Percentiles rank a stretch among this genome's conserved stretches.
Evolutionary conservation across 1,140 invertebrate genomes (phyloP).

Genomic region (Liolophura sinensis): DNA sequence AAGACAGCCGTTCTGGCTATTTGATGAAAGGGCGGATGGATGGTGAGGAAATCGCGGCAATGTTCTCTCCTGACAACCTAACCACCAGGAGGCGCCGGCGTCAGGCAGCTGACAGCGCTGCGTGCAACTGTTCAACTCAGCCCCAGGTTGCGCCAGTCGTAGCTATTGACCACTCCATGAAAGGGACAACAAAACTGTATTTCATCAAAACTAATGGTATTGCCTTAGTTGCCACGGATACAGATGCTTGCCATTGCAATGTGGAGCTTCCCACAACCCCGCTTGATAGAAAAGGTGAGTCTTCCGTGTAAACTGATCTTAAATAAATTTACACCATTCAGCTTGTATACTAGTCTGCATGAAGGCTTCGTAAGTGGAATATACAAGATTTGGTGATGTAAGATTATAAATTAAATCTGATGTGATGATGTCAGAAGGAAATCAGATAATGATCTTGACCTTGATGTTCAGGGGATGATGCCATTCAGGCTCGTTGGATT

Average conservation of each 20-base stretch:
- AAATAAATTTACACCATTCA: neutral
- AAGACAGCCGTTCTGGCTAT: too few species aligned
- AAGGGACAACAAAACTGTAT: slow-evolving; percentile 65
- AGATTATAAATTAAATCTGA: too few species aligned
- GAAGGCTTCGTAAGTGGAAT: neutral
- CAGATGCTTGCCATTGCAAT: slow-evolving; percentile 71
- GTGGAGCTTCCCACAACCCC: slow-evolving; percentile 61
- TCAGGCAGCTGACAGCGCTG: slow-evolving; percentile 60
- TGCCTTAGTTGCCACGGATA: slow-evolving; percentile 69
- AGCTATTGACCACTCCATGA: slow-evolving; percentile 65
- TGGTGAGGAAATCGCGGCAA: too few species aligned
- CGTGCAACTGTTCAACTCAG: slow-evolving; percentile 54
- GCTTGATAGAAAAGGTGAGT: slow-evolving; percentile 16
- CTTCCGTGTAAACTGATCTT: neutral
- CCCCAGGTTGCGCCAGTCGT: slow-evolving; percentile 19
- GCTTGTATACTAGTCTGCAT: slow-evolving; percentile 4
- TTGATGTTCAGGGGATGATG: too few species aligned
- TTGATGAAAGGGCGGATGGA: too few species aligned
- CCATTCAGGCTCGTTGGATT: too few species aligned
- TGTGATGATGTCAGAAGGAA: too few species aligned
- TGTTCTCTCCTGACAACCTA: slow-evolving; percentile 42
- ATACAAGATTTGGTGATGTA: too few species aligned
- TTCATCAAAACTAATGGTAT: slow-evolving; percentile 67
- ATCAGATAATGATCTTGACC: too few species aligned
- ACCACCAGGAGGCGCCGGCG: slow-evolving; percentile 11